Evolutionary conservation across 2,888 invertebrate species (phyloP).

Genomic region (Saturnia japonica): DNA sequence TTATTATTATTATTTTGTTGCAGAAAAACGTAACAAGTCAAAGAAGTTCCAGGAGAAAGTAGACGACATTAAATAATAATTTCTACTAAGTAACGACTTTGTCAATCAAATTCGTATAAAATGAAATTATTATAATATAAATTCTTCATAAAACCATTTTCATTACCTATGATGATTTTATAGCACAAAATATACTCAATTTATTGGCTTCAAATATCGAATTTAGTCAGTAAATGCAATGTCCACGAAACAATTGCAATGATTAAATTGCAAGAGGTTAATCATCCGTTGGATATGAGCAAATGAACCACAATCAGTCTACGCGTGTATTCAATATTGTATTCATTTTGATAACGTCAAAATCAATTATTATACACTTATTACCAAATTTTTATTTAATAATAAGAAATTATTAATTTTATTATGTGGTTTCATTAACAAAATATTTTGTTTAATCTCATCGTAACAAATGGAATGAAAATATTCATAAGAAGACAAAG

Average conservation of each 20-base stretch:
- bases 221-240: conserved; percentile 16
- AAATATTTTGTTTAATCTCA: not conserved
- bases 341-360: conserved; percentile 43
- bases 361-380: conserved; percentile 33
- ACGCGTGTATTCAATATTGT: conserved; percentile 40
- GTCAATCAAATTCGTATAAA: too few relatives aligned
- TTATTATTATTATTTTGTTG: too few relatives aligned
- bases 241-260: conserved; percentile 24
- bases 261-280: conserved; percentile 41
- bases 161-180: not conserved
- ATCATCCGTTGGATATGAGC: conserved; percentile 42
- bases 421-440: not conserved
- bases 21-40: too few relatives aligned
- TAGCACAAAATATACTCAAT: not conserved
- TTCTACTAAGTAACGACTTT: too few relatives aligned
- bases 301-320: conserved; percentile 43
- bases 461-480: not conserved
- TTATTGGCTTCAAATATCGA: conserved; percentile 14
- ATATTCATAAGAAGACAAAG: too few relatives aligned
- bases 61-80: too few relatives aligned
- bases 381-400: conserved; percentile 7
- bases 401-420: not conserved
- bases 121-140: too few relatives aligned
- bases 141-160: not conserved
- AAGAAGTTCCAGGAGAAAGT: too few relatives aligned